These are phyloP conservation scores for Oryzias celebensis DNA, from an alignment of 2,113 vertebrate genomes.

Conservation along the genomic window DNA sequence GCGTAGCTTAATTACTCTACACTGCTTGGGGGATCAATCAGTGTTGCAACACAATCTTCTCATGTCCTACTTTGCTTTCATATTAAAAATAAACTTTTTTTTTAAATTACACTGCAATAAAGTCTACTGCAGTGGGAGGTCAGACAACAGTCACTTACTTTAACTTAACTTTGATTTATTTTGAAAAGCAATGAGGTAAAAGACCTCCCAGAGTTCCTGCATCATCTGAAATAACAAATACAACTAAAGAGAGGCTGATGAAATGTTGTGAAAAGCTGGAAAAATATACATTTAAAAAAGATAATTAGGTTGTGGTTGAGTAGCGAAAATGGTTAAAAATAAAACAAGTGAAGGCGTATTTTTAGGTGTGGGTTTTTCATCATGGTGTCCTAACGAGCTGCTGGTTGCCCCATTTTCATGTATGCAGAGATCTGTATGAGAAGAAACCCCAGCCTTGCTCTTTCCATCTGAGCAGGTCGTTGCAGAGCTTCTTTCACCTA, in stretches of 20 bases:
- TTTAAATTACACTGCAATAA: conserved; percentile 5
- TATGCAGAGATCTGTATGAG: background rate
- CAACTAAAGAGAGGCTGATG: background rate
- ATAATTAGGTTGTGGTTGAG: conserved; percentile 19
- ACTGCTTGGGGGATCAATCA: background rate
- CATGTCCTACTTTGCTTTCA: too few relatives aligned
- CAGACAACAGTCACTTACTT: conserved; percentile 35
- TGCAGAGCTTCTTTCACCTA: background rate
- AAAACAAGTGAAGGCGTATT: background rate
- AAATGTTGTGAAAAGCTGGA: background rate
- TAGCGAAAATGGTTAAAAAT: background rate
- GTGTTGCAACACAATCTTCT: background rate
- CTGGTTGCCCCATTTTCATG: conserved; percentile 4
- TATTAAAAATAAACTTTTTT: background rate
- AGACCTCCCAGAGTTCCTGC: conserved; percentile 16
- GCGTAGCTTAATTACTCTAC: background rate
- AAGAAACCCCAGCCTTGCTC: too few relatives aligned
- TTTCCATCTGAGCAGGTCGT: conserved; percentile 6
- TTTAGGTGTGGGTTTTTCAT: too few relatives aligned
- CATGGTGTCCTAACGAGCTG: background rate
- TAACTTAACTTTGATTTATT: conserved; percentile 43
- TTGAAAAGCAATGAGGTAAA: conserved; percentile 1
- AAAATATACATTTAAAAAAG: background rate
- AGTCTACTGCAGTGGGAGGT: conserved; percentile 21
- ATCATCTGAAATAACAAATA: background rate